Base-by-base conservation (phyloP, 2,113 vertebrate species). In the Lasiurus borealis region DNA sequence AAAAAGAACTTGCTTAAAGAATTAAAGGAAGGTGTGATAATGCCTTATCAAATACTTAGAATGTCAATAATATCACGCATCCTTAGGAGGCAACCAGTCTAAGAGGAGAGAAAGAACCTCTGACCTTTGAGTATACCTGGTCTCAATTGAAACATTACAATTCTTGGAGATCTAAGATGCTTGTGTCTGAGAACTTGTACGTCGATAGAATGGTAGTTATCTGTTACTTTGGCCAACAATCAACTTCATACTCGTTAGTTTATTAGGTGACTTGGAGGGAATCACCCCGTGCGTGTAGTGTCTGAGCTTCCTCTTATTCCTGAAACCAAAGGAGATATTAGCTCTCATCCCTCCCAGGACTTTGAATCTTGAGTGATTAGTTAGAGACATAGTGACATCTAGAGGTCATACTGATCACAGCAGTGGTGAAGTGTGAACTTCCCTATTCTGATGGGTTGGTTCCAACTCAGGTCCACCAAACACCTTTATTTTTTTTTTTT, bases 381-480 rank as follows among this genome's bases (percentile, higher is more conserved):
- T 21, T 31, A 66, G 90, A 84, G 82, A 44, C 66, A 90, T 2
- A 66, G 94, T 46, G 84, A 77, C 83, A 85, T 81, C 66, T 91
- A 71, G 73, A 77, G 66, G 72, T 59, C 72, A 46, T 50, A 54
- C 48, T 46, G 80, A 72, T 71, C n/a, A 50, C 6, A 75, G 66
- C 44, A 94, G 14, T 8, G 44, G 13, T 18, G 46, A 86, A 16
- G 25, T 27, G 5, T 16, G 36, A 46, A 13, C 36, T 13, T 36
- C 11, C 40, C 12, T 31, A 23, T 52, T 57, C 27, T 40, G 68
- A 21, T 21, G 4, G 2, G 8, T n/a, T n/a, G n/a, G n/a, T 52
- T 76, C 19, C 8, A 81, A 18, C 6, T 69, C 27, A 46, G 8
- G 19, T 80, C 9, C 71, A 14, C 48, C 34, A 76, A 48, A 80